Evolutionary conservation across 2,797 vertebrate genomes (phyloP), one percentile per base, ranked within the genome.

Genomic region (Nannoperca obscura): DNA sequence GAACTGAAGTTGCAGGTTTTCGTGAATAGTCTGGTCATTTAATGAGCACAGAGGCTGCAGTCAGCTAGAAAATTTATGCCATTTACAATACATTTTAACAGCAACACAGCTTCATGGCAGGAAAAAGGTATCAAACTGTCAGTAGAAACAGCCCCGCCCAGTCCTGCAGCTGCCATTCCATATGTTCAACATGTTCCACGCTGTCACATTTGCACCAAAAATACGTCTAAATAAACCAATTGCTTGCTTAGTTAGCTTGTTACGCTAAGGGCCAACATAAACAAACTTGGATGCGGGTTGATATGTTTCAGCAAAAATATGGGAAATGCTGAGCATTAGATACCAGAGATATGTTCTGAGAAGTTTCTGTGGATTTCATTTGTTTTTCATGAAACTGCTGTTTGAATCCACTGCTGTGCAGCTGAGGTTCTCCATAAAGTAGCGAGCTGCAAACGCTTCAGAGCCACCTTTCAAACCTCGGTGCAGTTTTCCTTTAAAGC

Each of bases 401-500:
- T 12, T 68, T 14, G 55, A 68, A 68, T 77, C 22, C 8, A 42
- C 63, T 6, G 42, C 27, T 24, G 49, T 47, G 54, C 22, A 30
- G 46, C 50, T 60, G 38, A 73, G 1, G 3, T 71, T 66, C 38
- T 38, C 53, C 40, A 49, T 19, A 58, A 77, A 74, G 68, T 13
- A 74, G 57, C 42, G 12, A 63, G 52, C 40, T 38, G 13, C 30
- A 53, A 73, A 60, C 49, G 32, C 67, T 76, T 67, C 24, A 24
- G 15, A 55, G 63, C 24, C 30, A 36, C 52, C 36, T 58, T 72
- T 77, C n/a, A 85, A 65, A 50, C 36, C 61, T 69, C 34, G 1
- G n/a, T n/a, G 46, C 22, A 40, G 55, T 71, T 62, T 55, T 78
- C 53, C 71, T 87, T 71, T 76, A 83, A 80, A 78, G 59, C 71